phyloP scores from a whole-genome alignment of 2,113 vertebrate genomes.

The Piprites chloris region DNA sequence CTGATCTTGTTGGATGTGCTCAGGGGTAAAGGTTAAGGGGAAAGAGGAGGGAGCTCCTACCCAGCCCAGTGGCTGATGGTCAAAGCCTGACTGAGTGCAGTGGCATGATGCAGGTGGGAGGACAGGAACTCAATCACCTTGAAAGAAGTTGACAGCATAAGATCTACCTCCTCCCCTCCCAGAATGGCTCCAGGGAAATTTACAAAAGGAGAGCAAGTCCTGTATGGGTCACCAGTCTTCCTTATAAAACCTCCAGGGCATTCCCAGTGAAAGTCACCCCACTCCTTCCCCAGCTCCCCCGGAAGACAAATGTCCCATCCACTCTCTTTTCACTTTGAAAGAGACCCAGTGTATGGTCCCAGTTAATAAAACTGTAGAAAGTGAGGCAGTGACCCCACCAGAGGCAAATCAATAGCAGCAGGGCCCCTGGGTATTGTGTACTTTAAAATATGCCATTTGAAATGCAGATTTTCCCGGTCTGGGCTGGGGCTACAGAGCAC shows the following conservation, averaged over 20 bases:
- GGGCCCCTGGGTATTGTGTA: slow-evolving; percentile 45
- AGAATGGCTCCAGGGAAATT: not conserved
- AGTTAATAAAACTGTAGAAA: slow-evolving; percentile 60
- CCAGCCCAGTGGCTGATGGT: not conserved
- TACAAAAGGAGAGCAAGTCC: not conserved
- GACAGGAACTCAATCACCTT: not conserved
- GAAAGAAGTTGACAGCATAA: not conserved
- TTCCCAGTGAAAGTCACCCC: slow-evolving; percentile 22
- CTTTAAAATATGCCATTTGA: slow-evolving; percentile 68
- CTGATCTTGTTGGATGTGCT: accelerated
- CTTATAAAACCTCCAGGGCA: not conserved
- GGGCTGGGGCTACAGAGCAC: slow-evolving; percentile 12
- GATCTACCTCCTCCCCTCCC: not conserved
- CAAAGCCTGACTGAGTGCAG: not conserved
- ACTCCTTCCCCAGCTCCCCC: not conserved
- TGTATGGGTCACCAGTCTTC: not conserved
- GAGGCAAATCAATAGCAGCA: slow-evolving; percentile 60
- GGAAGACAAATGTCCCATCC: slow-evolving; percentile 13
- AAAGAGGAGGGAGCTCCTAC: not conserved
- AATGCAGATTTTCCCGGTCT: slow-evolving; percentile 56
- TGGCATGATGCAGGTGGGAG: accelerated
- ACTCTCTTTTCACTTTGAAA: slow-evolving; percentile 34
- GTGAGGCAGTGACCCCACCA: slow-evolving; percentile 53
- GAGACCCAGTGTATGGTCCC: slow-evolving; percentile 2
- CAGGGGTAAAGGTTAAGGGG: not conserved